These are phyloP conservation scores for Andricus quercusramuli DNA, from an alignment of 2,888 invertebrate species.

Conservation along the genomic window DNA sequence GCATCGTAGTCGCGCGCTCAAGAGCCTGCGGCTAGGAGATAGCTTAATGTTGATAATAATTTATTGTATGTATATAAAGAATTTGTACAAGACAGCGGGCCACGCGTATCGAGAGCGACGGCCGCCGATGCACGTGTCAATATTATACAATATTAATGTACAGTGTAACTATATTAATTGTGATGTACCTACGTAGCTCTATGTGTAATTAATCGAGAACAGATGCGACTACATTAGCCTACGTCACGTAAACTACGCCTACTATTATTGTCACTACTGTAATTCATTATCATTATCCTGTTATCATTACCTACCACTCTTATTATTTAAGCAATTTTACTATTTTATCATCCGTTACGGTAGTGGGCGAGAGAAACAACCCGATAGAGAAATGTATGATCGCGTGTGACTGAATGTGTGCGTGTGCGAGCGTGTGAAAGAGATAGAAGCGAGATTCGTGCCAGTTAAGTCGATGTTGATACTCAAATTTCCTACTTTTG, in stretches of 20 bases:
- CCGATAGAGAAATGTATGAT: not conserved
- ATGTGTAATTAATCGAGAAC: slow-evolving; percentile 66
- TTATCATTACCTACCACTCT: slow-evolving; percentile 49
- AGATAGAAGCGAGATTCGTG: not conserved
- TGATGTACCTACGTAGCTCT: slow-evolving; percentile 76
- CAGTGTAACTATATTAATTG: slow-evolving; percentile 78
- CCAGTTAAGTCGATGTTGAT: slow-evolving; percentile 25
- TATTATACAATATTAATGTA: slow-evolving; percentile 72
- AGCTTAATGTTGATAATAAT: slow-evolving; percentile 78
- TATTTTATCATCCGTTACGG: slow-evolving; percentile 64
- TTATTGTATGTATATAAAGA: slow-evolving; percentile 78
- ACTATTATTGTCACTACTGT: slow-evolving; percentile 58
- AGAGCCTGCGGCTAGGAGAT: slow-evolving; percentile 66
- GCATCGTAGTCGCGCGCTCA: slow-evolving; percentile 51
- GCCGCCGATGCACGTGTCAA: slow-evolving; percentile 64
- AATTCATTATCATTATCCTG: slow-evolving; percentile 53
- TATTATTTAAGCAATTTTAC: slow-evolving; percentile 58
- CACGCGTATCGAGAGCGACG: slow-evolving; percentile 56
- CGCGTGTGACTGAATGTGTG: not conserved
- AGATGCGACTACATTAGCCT: slow-evolving; percentile 51
- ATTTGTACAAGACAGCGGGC: slow-evolving; percentile 73
- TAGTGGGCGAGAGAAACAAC: slow-evolving; percentile 45
- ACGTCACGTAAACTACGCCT: slow-evolving; percentile 30
- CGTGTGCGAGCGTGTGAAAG: not conserved
- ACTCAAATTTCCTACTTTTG: slow-evolving; percentile 16